Evolutionary conservation across 1,140 invertebrate species (phyloP), one percentile per base, ranked within the genome.

Genomic region (Archivesica marissinica): DNA sequence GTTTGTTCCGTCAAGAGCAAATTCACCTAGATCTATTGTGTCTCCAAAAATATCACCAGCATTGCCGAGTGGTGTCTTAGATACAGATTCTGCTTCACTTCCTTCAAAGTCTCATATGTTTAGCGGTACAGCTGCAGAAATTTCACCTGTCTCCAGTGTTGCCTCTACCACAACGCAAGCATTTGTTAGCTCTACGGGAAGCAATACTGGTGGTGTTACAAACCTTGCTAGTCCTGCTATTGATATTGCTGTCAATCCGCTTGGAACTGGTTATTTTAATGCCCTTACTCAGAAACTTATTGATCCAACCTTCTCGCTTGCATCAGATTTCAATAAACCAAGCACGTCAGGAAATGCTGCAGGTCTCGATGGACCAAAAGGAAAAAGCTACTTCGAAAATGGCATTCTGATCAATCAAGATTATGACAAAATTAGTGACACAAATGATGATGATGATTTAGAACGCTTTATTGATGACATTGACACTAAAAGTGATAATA

Each of bases 351-450:
- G 20, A 25, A n/a, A 15, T n/a, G 25, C 38, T 61, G 41, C 30
- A 9, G 68, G 52, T 0, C 15, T 4, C 61, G 68, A 64, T 64
- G 66, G 25, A 30, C 70, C 59, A 39, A 83, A 83, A 50, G 47
- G 64, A 6, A 83, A 83, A 50, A 83, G 35, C 23, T 83, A 83
- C 41, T 75, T 83, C 50, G 80, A 83, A 39, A 83, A 83, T 64
- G 80, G 80, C 2, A 30, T 59, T 7, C 35, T 83, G n/a, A 83
- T 83, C 11, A 83, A 59, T 83, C 47, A 83, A 28, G 80, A 83
- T 39, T 83, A 83, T 74, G 80, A 83, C 28, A 83, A 83, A 50
- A 83, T 83, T 20, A 83, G 80, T 83, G 80, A 83, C 38, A 74
- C 80, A 20, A 83, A 83, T 75, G 80, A 83, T 75, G 80, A 83